Evolutionary conservation across 2,888 invertebrate genomes (phyloP).

Genomic region (Ischnus inquisitorius): DNA sequence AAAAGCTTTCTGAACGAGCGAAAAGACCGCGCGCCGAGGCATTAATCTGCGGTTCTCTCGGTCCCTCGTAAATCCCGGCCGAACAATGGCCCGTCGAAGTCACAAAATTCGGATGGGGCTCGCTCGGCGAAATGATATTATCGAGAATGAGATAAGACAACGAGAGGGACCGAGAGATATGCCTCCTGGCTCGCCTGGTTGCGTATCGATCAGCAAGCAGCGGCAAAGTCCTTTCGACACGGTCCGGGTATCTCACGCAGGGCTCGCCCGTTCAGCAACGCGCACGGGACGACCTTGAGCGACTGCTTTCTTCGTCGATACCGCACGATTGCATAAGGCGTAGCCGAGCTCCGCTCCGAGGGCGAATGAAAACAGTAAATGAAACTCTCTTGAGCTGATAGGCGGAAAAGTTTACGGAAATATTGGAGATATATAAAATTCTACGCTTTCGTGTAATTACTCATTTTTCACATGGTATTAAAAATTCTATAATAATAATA

Average conservation of each 20-base stretch:
- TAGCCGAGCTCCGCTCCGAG: neutral
- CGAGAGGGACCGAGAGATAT: constrained; percentile 46
- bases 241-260: constrained; percentile 1
- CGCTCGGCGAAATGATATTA: constrained; percentile 39
- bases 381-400: constrained; percentile 17
- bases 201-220: constrained; percentile 56
- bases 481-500: too few relatives aligned
- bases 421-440: too few relatives aligned
- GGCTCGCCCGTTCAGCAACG: neutral
- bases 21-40: too few relatives aligned
- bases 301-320: constrained; percentile 31
- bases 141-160: constrained; percentile 62
- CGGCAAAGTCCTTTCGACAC: constrained; percentile 13
- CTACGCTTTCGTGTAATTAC: too few relatives aligned
- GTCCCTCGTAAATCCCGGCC: too few relatives aligned
- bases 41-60: too few relatives aligned
- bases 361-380: neutral
- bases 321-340: neutral
- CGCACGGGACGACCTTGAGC: constrained; percentile 35
- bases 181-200: constrained; percentile 27
- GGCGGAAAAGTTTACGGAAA: neutral
- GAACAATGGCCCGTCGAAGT: neutral
- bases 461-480: too few relatives aligned
- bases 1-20: too few relatives aligned
- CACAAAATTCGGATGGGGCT: constrained; percentile 36